Conservation (phyloP, 1,140 invertebrate species). For the Zaprionus davidi region DNA sequence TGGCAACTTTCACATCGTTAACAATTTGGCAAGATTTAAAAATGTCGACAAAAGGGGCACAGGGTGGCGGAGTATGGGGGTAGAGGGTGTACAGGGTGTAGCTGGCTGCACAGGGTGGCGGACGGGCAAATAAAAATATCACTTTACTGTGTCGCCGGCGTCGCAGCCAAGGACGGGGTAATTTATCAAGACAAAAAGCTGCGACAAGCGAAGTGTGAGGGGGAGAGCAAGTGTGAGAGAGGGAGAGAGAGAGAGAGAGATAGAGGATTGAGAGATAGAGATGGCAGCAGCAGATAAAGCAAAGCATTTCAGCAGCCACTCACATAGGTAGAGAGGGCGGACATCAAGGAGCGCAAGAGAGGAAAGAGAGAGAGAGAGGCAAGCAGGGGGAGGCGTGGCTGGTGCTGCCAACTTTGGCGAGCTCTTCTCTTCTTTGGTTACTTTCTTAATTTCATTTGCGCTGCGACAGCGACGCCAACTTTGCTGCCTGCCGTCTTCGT, state of each 20-base stretch:
- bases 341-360: neutral
- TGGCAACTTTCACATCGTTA: constrained; percentile 79
- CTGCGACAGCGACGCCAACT: constrained; percentile 66
- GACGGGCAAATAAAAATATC: constrained; percentile 72
- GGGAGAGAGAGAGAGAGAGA: constrained; percentile 1
- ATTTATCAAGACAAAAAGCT: constrained; percentile 81
- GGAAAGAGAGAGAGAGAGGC: too few relatives aligned
- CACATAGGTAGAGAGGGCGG: neutral
- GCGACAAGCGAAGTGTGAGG: constrained; percentile 27
- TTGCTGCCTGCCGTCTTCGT: constrained; percentile 48
- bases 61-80: neutral
- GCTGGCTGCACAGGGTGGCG: neutral
- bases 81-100: neutral
- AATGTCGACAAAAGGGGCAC: constrained; percentile 53
- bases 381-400: neutral
- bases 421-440: constrained; percentile 70
- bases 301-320: constrained; percentile 45
- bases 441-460: constrained; percentile 82
- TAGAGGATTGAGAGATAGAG: constrained; percentile 35
- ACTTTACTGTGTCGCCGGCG: constrained; percentile 75
- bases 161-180: constrained; percentile 76
- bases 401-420: constrained; percentile 50
- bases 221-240: constrained; percentile 13
- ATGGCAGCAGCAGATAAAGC: constrained; percentile 52
- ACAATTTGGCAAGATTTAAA: constrained; percentile 82